phyloP scores from a whole-genome alignment of 2,797 vertebrate genomes.

The Sparus aurata region DNA sequence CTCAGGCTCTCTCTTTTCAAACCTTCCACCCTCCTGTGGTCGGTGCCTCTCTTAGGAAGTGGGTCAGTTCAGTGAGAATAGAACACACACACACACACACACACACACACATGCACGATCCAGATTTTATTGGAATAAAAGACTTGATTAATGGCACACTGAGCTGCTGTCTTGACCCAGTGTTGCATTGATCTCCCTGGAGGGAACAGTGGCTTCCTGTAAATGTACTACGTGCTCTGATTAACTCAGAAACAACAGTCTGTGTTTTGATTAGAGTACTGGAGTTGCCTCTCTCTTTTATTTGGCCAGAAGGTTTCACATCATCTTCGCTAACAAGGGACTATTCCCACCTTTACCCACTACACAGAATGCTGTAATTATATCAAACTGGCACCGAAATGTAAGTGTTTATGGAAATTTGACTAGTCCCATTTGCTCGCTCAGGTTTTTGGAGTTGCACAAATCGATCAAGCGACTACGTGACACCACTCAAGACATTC shows the following conservation, averaged over 20 bases:
- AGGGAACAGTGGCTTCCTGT: not conserved
- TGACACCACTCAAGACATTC: not conserved
- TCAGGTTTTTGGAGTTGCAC: not conserved
- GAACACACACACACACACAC: not conserved
- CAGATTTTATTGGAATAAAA: constrained; percentile 28
- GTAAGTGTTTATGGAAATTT: not conserved
- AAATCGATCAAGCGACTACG: not conserved
- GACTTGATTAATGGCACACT: constrained; percentile 24
- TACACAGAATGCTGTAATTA: too few species aligned
- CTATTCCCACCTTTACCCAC: too few species aligned
- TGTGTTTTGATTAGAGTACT: constrained; percentile 7
- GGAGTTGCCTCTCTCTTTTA: not conserved
- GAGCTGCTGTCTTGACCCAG: constrained; percentile 27
- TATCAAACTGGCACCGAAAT: too few species aligned
- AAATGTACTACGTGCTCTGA: constrained; percentile 16
- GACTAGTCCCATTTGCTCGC: not conserved
- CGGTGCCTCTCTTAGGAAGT: constrained; percentile 33
- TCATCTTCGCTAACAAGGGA: not conserved
- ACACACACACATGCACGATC: not conserved
- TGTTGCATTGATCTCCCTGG: constrained; percentile 14
- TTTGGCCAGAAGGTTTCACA: not conserved
- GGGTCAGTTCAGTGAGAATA: constrained; percentile 46
- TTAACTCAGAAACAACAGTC: constrained; percentile 18
- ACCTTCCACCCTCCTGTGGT: constrained; percentile 21
- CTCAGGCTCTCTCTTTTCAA: constrained; percentile 32